phyloP scores from a whole-genome alignment of 2,797 vertebrate species.

The Sebastes ruberrimus region DNA sequence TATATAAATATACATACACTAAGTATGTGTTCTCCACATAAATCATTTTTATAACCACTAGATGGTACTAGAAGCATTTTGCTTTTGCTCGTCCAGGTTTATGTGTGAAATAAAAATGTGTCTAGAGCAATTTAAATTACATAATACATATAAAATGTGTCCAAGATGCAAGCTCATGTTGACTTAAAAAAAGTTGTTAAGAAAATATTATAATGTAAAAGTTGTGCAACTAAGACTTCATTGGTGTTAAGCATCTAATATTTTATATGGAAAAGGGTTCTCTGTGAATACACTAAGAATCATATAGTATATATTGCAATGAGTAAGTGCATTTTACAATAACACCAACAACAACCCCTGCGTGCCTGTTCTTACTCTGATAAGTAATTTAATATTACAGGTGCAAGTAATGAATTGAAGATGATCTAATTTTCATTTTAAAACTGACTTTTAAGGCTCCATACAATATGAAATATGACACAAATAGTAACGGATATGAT shows the following conservation, averaged over 20 bases:
- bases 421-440: slow-evolving; percentile 5
- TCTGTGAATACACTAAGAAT: neutral
- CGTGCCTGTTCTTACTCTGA: neutral
- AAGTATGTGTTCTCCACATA: neutral
- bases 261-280: neutral
- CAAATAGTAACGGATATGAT: neutral
- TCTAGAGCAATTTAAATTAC: slow-evolving; percentile 47
- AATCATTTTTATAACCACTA: slow-evolving; percentile 76
- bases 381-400: slow-evolving; percentile 15
- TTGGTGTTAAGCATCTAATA: neutral
- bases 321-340: neutral
- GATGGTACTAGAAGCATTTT: slow-evolving; percentile 88
- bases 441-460: neutral
- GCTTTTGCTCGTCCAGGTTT: slow-evolving; percentile 28
- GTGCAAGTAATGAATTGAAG: slow-evolving; percentile 11
- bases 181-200: neutral
- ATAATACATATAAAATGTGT: slow-evolving; percentile 32
- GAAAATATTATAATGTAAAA: neutral
- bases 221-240: neutral
- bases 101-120: slow-evolving; percentile 5
- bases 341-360: neutral
- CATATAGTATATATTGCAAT: neutral
- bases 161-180: neutral
- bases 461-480: neutral
- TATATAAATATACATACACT: neutral